Evolutionary conservation across 2,888 invertebrate species (phyloP).

Genomic region (Dorcus parallelipipedus): DNA sequence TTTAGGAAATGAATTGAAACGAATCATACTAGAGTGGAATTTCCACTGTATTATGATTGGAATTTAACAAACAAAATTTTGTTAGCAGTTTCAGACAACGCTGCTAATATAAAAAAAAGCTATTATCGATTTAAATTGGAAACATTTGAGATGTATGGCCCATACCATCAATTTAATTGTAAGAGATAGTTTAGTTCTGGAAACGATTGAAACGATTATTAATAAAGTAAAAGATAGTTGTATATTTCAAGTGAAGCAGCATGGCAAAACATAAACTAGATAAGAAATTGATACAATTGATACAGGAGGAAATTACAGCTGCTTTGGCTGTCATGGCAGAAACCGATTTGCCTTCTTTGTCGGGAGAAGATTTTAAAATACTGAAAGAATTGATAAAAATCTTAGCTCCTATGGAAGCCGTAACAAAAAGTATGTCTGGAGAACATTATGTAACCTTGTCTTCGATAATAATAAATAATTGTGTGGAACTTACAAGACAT

Average conservation of each 20-base stretch:
- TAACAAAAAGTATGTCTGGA: conserved; percentile 15
- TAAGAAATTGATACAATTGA: conserved; percentile 8
- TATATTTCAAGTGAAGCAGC: conserved; percentile 1
- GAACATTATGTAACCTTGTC: neutral
- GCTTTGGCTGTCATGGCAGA: conserved; percentile 9
- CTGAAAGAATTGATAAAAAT: conserved; percentile 17
- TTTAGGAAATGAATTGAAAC: conserved; percentile 26
- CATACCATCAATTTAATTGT: no score
- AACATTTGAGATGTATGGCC: conserved; percentile 29
- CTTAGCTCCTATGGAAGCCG: conserved; percentile 19
- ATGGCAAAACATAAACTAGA: neutral
- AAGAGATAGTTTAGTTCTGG: conserved; percentile 15
- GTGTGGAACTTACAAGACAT: no score
- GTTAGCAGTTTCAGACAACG: conserved; percentile 32
- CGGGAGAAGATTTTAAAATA: conserved; percentile 13
- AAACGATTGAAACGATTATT: no score
- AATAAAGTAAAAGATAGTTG: neutral
- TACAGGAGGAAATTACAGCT: conserved; percentile 9
- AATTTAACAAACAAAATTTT: conserved; percentile 30
- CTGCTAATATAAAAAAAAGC: conserved; percentile 31
- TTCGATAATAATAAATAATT: neutral
- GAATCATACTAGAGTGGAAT: conserved; percentile 29
- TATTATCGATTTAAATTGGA: conserved; percentile 22
- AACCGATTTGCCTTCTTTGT: conserved; percentile 6
- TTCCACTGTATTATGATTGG: no score